Evolutionary conservation across 2,797 vertebrate species (phyloP), one percentile per base, ranked within the genome.

Genomic region (Cheirogaleus major): DNA sequence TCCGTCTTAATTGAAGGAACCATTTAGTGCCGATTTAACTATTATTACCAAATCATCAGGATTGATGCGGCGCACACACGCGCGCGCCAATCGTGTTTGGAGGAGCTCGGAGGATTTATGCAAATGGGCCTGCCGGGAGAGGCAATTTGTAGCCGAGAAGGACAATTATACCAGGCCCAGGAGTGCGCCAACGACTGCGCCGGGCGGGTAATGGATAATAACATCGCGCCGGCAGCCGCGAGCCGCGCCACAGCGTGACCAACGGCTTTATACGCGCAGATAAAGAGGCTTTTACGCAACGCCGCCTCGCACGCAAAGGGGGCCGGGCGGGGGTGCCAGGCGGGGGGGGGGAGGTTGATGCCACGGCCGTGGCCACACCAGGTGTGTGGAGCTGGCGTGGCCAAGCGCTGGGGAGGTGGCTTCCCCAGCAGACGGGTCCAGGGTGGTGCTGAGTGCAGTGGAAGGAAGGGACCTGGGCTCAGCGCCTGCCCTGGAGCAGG

Each of bases 11-110:
- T 98, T 98, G 98, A 98, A 98, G 98, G 98, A 98, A 97, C 98
- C 98, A 98, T 99, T 99, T 99, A 98, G 98, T 97, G 97, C 98
- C 98, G 98, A 99, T 98, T 98, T 98, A 98, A 98, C 98, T 98
- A 98, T 98, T 99, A 98, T 99, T 98, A 98, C 98, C 98, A 98
- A 98, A 97, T 98, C 98, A 98, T 98, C 98, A 97, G 98, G 98
- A 97, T 96, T 98, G 98, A 98, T 98, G 98, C 98, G 87, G 98
- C 69, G 95, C 95, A 38, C 93, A 94, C 96, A 82, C 92, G 38
- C 94, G 79, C 92, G 96, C 98, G 98, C 98, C 97, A 92, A 98
- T 98, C 96, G 96, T 97, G 98, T 98, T 97, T 97, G 98, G 98
- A 97, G 98, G 98, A 98, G 98, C 98, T 96, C 43, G 55, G 98